Percentiles rank a stretch among this genome's conserved stretches.
Conservation (phyloP, 1,140 invertebrate genomes). For the Phymastichus coffea region DNA sequence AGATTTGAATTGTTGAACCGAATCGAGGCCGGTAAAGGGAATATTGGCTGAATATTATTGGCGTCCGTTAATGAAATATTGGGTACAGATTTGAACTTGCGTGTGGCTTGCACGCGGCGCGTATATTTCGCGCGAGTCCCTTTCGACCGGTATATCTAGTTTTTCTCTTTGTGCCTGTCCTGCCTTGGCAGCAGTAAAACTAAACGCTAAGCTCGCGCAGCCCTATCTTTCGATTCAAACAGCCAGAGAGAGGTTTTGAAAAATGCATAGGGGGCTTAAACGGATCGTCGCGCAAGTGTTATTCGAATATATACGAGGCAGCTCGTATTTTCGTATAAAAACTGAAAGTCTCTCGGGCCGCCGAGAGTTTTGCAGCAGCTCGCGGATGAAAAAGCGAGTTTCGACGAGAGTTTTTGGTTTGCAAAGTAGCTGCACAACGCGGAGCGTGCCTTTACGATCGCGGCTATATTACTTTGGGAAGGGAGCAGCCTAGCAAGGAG, state of each 20-base stretch:
- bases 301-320: slow-evolving; percentile 19
- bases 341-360: slow-evolving; percentile 1
- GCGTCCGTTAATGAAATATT: too few relatives aligned
- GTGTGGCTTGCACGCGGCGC: too few relatives aligned
- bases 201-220: not conserved
- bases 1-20: too few relatives aligned
- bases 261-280: slow-evolving; percentile 11
- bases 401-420: slow-evolving; percentile 18
- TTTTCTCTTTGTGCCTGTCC: not conserved
- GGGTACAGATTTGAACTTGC: too few relatives aligned
- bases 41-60: too few relatives aligned
- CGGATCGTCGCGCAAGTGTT: slow-evolving; percentile 7
- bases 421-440: slow-evolving; percentile 18
- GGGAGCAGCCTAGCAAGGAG: not conserved
- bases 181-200: not conserved
- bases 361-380: not conserved
- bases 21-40: too few relatives aligned
- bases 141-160: too few relatives aligned
- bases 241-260: not conserved
- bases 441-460: slow-evolving; percentile 9
- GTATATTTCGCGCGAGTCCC: too few relatives aligned
- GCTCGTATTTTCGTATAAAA: slow-evolving; percentile 12
- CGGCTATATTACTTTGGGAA: slow-evolving; percentile 31
- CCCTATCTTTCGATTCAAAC: slow-evolving; percentile 3
- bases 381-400: not conserved